Evolutionary conservation across 2,113 vertebrate species (phyloP), one percentile per base, ranked within the genome.

Genomic region (Thamnophis sirtalis): DNA sequence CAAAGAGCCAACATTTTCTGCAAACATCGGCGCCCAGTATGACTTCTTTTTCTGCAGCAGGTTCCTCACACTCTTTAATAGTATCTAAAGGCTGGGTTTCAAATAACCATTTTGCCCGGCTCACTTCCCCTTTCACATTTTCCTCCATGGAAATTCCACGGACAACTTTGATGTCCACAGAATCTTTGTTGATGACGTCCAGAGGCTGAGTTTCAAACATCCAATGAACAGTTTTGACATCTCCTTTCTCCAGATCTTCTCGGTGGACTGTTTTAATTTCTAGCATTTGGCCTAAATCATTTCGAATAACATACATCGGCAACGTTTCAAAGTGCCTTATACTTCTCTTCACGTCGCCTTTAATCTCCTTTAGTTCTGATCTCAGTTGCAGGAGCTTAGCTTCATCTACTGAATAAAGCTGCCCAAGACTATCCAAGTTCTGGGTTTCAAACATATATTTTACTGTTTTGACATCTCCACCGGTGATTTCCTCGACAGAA

Each of bases 1-100:
- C 99, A 97, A 99, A 99, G 92, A 98, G 97, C 98, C 98, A 98
- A 94, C 98, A 98, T 93, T 98, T 98, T 94, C 97, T 98, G 68
- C 97, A 98, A 15, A 99, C 98, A 95, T 99, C 98, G 7, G 98
- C 94, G 53, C 98, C 98, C 55, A 97, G 80, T 24, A 98, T 96
- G 88, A 97, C 97, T 94, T 98, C 98, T 48, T 97, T 99, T 95
- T 98, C 95, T 22, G 54, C 53, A 54, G 95, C 94, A 84, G 95
- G 96, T 38, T 95, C 94, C 90, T 98, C 97, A 96, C 97, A 97
- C 43, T 96, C 94, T 94, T 98, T 99, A 88, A 98, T 97, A 85
- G 97, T 97, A 93, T 98, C 97, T 49, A 98, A 92, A 48, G 98
- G 98, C 91, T 98, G 98, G 60, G 97, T 98, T 97, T 99, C 98